phyloP scores from a whole-genome alignment of 2,888 invertebrate genomes.

The Epinotia ramella region DNA sequence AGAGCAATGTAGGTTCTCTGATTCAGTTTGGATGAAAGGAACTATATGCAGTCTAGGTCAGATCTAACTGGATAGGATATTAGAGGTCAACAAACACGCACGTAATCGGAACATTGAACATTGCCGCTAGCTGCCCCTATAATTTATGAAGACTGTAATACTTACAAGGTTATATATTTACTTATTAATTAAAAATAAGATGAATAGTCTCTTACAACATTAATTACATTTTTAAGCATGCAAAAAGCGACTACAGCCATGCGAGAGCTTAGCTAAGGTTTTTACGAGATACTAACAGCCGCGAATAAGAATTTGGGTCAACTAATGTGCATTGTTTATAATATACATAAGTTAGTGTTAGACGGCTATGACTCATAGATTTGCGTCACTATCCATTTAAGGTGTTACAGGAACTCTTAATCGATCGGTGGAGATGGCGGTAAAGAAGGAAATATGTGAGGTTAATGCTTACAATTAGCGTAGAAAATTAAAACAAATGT shows the following conservation, averaged over 20 bases:
- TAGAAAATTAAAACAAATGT: slow-evolving; percentile 77
- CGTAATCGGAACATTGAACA: neutral
- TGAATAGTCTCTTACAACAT: slow-evolving; percentile 1
- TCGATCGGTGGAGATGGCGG: slow-evolving; percentile 55
- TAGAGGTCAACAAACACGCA: slow-evolving; percentile 21
- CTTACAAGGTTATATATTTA: slow-evolving; percentile 16
- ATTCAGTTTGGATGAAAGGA: slow-evolving; percentile 15
- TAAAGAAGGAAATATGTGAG: slow-evolving; percentile 51
- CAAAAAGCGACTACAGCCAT: slow-evolving; percentile 46
- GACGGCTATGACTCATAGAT: slow-evolving; percentile 69
- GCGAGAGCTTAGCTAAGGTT: slow-evolving; percentile 39
- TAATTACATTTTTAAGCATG: slow-evolving; percentile 40
- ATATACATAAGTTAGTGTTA: slow-evolving; percentile 59
- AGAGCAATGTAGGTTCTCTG: neutral
- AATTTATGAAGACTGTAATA: neutral
- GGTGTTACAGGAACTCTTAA: slow-evolving; percentile 57
- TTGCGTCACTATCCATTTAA: slow-evolving; percentile 66
- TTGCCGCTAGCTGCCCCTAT: slow-evolving; percentile 3
- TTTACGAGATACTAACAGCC: slow-evolving; percentile 11
- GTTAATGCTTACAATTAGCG: slow-evolving; percentile 60
- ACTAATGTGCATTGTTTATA: slow-evolving; percentile 61
- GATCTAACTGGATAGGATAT: slow-evolving; percentile 38
- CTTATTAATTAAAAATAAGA: slow-evolving; percentile 28
- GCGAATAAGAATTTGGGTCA: slow-evolving; percentile 50
- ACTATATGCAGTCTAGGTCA: slow-evolving; percentile 29